phyloP scores from a whole-genome alignment of 2,797 vertebrate genomes.

The Crocodylus rhombifer region DNA sequence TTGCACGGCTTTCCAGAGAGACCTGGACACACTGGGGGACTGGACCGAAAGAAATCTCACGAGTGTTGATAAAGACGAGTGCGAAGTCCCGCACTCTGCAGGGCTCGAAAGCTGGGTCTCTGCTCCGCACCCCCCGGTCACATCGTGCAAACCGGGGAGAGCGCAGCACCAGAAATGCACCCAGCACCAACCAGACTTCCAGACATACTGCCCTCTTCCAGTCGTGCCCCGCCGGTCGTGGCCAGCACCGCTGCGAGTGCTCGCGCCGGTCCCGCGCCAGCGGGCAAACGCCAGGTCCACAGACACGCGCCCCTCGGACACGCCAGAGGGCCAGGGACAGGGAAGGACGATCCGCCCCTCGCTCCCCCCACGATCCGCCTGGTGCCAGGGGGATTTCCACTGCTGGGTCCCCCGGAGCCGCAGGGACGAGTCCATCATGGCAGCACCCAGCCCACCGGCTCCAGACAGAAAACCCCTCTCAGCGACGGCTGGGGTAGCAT shows the following conservation, averaged over 20 bases:
- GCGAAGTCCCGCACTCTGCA: no score
- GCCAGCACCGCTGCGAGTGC: background rate
- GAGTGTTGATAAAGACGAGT: no score
- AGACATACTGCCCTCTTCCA: background rate
- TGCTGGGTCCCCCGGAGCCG: no score
- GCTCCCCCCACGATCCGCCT: no score
- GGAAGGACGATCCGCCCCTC: background rate
- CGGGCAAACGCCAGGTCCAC: background rate
- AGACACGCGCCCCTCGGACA: background rate
- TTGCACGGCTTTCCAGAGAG: background rate
- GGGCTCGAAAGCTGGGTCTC: background rate
- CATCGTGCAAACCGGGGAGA: background rate
- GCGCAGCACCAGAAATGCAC: background rate
- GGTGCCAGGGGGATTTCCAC: no score
- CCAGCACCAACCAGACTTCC: background rate
- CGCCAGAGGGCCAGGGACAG: no score
- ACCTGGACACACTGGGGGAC: no score
- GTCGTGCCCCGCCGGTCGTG: background rate
- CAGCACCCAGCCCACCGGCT: background rate
- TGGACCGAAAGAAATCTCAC: no score
- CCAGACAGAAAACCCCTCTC: background rate
- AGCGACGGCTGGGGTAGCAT: no score
- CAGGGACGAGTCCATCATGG: no score
- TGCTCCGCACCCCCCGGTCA: background rate
- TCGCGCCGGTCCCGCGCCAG: background rate